Evolutionary conservation across 2,113 vertebrate species (phyloP).

Genomic region (Cervus canadensis): DNA sequence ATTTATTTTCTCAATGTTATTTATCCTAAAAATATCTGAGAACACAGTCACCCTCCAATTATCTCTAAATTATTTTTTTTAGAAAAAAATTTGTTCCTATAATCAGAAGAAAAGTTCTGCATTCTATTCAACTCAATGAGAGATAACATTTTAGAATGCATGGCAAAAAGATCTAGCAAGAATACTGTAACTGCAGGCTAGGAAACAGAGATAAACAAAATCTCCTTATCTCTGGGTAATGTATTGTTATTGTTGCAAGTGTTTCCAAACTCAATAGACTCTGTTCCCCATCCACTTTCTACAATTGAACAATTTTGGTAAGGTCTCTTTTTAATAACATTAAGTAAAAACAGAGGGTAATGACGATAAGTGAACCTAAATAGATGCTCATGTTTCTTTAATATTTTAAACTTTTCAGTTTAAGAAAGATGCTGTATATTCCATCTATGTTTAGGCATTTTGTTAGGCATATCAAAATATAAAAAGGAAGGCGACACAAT

Average conservation of each 20-base stretch:
- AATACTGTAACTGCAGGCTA: not conserved
- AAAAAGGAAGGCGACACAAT: not conserved
- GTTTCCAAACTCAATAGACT: slow-evolving; percentile 11
- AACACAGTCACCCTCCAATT: not conserved
- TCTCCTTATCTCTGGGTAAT: slow-evolving; percentile 23
- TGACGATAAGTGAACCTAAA: slow-evolving; percentile 1
- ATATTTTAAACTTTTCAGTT: not conserved
- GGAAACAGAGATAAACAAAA: slow-evolving; percentile 43
- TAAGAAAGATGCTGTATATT: not conserved
- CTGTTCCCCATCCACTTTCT: slow-evolving; percentile 17
- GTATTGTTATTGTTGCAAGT: not conserved
- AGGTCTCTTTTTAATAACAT: not conserved
- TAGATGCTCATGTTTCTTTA: not conserved
- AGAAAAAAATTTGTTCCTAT: not conserved
- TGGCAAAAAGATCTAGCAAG: slow-evolving; percentile 22
- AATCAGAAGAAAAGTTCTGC: not conserved
- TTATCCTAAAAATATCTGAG: slow-evolving; percentile 16
- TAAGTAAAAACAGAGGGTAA: slow-evolving; percentile 28
- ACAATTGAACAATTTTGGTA: slow-evolving; percentile 29
- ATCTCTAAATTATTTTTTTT: not conserved
- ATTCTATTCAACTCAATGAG: not conserved
- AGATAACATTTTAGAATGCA: not conserved
- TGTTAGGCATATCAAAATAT: not conserved
- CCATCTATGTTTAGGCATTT: not conserved
- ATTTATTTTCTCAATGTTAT: not conserved